Conservation (phyloP, 2,797 vertebrate genomes). For the Tauraco hartlaubi region DNA sequence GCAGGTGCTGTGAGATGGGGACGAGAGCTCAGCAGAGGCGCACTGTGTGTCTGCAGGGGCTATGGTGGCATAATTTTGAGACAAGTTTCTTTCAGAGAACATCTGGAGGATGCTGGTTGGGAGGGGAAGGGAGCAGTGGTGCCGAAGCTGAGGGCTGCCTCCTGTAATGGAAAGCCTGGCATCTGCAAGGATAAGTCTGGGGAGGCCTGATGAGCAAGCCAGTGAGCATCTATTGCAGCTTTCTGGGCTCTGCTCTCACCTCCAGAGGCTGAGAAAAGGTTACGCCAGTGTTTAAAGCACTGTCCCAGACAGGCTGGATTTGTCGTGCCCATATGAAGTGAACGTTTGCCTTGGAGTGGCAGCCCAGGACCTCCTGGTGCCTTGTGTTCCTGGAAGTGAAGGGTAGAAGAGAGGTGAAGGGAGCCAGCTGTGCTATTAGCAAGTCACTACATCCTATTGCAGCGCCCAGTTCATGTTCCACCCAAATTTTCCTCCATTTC, state of each 20-base stretch:
- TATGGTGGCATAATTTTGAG: neutral
- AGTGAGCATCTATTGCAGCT: neutral
- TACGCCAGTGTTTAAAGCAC: neutral
- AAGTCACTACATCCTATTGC: conserved; percentile 56
- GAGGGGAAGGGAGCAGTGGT: neutral
- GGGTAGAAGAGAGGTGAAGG: conserved; percentile 16
- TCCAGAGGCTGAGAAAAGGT: neutral
- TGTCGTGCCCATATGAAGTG: neutral
- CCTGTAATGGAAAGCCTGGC: neutral
- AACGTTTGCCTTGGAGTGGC: conserved; percentile 34
- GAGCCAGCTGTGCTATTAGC: conserved; percentile 38
- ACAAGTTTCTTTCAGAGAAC: neutral
- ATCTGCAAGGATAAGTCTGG: neutral
- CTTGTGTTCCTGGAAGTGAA: conserved; percentile 56
- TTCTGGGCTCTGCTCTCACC: conserved; percentile 2
- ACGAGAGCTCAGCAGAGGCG: neutral
- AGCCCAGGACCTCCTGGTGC: conserved; percentile 45
- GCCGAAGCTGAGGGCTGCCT: neutral
- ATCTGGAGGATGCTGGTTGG: neutral
- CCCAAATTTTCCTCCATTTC: conserved; percentile 1
- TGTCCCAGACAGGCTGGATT: conserved; percentile 45
- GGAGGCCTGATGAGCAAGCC: neutral
- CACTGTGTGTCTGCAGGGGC: neutral
- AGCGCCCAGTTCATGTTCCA: conserved; percentile 47
- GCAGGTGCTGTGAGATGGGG: neutral